phyloP scores from a whole-genome alignment of 2,797 vertebrate genomes.

The Enteromius unitaeniatus region DNA sequence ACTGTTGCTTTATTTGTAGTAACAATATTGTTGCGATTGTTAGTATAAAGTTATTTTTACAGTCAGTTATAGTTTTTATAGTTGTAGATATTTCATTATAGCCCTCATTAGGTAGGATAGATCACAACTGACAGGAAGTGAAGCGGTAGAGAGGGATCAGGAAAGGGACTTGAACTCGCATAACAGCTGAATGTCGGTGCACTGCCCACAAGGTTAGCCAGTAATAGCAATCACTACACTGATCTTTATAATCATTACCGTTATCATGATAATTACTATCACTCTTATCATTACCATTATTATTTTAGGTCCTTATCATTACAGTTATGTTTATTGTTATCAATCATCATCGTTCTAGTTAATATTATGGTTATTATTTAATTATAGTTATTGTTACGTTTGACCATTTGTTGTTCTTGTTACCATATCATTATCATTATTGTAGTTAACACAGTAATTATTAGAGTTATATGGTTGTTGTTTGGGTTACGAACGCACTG shows the following conservation, averaged over 20 bases:
- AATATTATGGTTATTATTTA: neutral
- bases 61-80: neutral
- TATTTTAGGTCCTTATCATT: neutral
- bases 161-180: too few relatives aligned
- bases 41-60: neutral
- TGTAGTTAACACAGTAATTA: neutral
- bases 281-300: neutral
- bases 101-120: too few relatives aligned
- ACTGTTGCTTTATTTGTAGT: neutral
- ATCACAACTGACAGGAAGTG: too few relatives aligned
- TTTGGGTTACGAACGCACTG: too few relatives aligned
- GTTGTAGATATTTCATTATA: too few relatives aligned
- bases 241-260: neutral
- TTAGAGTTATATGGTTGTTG: neutral
- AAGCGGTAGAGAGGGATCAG: too few relatives aligned
- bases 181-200: too few relatives aligned
- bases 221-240: neutral
- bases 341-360: neutral
- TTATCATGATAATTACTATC: neutral
- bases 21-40: neutral
- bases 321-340: neutral
- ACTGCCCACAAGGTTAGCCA: too few relatives aligned
- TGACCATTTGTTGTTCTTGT: neutral
- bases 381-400: neutral
- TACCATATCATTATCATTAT: neutral